Evolutionary conservation across 1,140 invertebrate species (phyloP).

Genomic region (Yoshiicerus persimilis): DNA sequence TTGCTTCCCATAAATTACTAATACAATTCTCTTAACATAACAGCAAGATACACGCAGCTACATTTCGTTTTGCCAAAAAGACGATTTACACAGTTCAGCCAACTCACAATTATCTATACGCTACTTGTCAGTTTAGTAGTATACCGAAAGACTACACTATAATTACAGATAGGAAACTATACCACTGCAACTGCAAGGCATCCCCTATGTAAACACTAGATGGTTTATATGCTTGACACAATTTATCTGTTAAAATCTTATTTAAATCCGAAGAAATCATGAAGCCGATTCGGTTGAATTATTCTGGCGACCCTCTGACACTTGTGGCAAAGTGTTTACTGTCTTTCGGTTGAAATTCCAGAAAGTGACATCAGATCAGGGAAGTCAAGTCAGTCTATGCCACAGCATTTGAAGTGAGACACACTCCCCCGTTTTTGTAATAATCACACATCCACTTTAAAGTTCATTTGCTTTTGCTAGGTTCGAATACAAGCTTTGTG

Average conservation of each 20-base stretch:
- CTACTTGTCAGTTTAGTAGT: background rate
- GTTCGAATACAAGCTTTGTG: background rate
- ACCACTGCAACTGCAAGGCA: too few species aligned
- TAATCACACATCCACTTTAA: background rate
- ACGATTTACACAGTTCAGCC: background rate
- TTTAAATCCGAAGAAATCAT: background rate
- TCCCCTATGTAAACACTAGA: background rate
- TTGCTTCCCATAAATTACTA: background rate
- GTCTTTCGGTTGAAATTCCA: background rate
- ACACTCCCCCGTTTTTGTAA: background rate
- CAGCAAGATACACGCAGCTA: background rate
- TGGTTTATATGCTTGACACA: background rate
- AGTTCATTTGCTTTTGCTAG: background rate
- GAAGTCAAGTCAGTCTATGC: background rate
- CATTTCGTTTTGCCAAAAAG: background rate
- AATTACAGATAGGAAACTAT: too few species aligned
- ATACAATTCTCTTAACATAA: background rate
- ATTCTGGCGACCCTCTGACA: background rate
- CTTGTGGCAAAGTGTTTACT: background rate
- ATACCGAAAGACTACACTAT: background rate
- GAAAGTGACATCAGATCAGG: background rate
- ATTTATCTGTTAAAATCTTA: background rate
- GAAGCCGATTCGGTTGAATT: background rate
- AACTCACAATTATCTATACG: background rate
- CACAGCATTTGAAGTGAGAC: background rate